Percentiles rank a stretch among this genome's conserved stretches.
Evolutionary conservation across 2,113 vertebrate genomes (phyloP).

Genomic region (Ammodytes dubius): DNA sequence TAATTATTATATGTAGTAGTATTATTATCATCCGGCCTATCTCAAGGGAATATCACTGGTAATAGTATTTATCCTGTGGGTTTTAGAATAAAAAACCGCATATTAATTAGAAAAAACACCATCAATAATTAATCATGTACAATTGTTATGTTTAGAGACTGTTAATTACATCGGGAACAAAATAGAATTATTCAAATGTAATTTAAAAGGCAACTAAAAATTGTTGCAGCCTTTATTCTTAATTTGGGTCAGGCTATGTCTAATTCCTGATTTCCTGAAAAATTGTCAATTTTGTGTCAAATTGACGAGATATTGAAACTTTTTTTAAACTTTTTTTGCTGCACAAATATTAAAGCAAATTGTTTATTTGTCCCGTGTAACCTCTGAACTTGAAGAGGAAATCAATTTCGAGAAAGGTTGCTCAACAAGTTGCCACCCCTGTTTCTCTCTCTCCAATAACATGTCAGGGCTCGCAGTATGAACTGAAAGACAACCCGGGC

Average conservation of each 20-base stretch:
- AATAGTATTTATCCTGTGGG: not conserved
- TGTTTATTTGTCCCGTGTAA: not conserved
- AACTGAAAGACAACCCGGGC: conserved; percentile 96
- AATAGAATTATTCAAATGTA: not conserved
- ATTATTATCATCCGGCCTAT: no score
- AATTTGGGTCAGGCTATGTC: not conserved
- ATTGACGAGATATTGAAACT: not conserved
- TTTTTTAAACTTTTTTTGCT: not conserved
- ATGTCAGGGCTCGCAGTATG: conserved; percentile 95
- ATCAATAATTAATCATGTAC: not conserved
- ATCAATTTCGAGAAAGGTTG: not conserved
- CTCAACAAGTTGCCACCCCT: conserved; percentile 67
- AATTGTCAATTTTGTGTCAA: not conserved
- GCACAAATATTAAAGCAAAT: not conserved
- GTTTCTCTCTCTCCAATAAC: conserved; percentile 33
- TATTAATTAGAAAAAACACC: conserved; percentile 5
- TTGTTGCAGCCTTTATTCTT: not conserved
- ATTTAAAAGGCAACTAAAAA: not conserved
- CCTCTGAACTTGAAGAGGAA: not conserved
- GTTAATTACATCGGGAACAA: not conserved
- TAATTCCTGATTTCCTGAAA: not conserved
- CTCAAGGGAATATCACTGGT: no score
- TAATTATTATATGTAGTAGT: no score
- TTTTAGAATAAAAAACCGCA: not conserved
- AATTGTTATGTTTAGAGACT: not conserved